phyloP scores from a whole-genome alignment of 2,888 invertebrate genomes.

The Halictus quadricinctus region DNA sequence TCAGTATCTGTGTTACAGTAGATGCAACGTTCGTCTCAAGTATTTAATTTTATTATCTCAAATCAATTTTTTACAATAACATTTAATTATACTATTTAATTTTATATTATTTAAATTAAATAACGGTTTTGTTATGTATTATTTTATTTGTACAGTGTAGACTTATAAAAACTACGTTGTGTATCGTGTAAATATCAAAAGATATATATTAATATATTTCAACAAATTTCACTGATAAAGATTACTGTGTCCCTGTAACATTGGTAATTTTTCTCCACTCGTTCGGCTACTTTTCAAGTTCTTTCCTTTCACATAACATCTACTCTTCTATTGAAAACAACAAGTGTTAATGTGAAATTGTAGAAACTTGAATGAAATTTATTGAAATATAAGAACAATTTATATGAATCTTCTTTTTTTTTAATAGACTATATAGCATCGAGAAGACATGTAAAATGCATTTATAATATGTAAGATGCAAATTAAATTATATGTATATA shows the following conservation, averaged over 20 bases:
- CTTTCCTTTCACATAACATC: neutral
- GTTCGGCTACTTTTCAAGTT: neutral
- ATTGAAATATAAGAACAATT: conserved; percentile 37
- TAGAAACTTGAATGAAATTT: conserved; percentile 30
- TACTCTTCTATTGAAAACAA: conserved; percentile 11
- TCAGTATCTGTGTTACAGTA: conserved; percentile 8
- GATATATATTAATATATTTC: conserved; percentile 34
- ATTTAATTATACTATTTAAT: conserved; percentile 37
- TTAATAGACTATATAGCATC: conserved; percentile 43
- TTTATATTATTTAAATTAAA: conserved; percentile 51
- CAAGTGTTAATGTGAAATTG: conserved; percentile 19
- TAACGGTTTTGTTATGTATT: conserved; percentile 37
- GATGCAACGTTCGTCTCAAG: conserved; percentile 21
- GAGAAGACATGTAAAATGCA: conserved; percentile 63
- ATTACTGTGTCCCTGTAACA: conserved; percentile 30
- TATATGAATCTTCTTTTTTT: conserved; percentile 37
- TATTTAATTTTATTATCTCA: conserved; percentile 11
- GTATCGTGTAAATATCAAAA: conserved; percentile 58
- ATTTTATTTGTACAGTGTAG: conserved; percentile 59
- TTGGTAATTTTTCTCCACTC: neutral
- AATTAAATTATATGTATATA: conserved; percentile 73
- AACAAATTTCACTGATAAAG: conserved; percentile 40
- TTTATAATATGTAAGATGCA: conserved; percentile 68
- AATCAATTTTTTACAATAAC: conserved; percentile 26
- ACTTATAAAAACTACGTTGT: conserved; percentile 55